Evolutionary conservation across 2,888 invertebrate species (phyloP).

Genomic region (Ochlodes sylvanus): DNA sequence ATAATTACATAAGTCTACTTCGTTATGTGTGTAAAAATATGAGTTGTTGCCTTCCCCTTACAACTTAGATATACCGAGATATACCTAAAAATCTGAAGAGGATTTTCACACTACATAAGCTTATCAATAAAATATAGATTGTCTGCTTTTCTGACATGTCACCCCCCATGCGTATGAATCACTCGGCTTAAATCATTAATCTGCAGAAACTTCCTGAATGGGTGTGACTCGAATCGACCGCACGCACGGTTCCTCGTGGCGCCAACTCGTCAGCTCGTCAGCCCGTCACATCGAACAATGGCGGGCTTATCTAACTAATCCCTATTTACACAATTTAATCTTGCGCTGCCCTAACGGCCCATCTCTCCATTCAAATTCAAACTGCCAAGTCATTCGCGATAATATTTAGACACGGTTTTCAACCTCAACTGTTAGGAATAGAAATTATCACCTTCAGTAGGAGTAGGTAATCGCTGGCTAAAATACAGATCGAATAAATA

Average conservation of each 20-base stretch:
- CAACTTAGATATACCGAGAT: no score
- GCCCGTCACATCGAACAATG: slow-evolving; percentile 74
- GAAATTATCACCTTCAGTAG: no score
- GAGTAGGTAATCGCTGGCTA: no score
- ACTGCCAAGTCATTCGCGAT: slow-evolving; percentile 43
- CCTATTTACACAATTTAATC: slow-evolving; percentile 84
- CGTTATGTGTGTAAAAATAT: no score
- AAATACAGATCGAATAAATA: no score
- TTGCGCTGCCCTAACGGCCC: slow-evolving; percentile 50
- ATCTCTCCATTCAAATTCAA: slow-evolving; percentile 40
- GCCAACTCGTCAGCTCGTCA: slow-evolving; percentile 64
- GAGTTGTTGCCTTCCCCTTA: no score
- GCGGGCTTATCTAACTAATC: slow-evolving; percentile 79
- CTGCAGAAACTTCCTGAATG: slow-evolving; percentile 45
- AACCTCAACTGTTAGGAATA: slow-evolving; percentile 58
- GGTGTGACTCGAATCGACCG: slow-evolving; percentile 66
- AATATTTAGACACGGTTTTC: slow-evolving; percentile 56
- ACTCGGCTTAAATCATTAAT: slow-evolving; percentile 42
- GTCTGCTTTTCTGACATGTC: neutral
- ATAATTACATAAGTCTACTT: no score
- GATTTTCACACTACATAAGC: no score
- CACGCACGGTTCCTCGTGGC: slow-evolving; percentile 59
- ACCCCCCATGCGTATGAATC: slow-evolving; percentile 28
- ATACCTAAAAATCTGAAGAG: no score
- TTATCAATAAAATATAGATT: no score